Conservation (phyloP, 2,797 vertebrate species). For the Monodelphis domestica region DNA sequence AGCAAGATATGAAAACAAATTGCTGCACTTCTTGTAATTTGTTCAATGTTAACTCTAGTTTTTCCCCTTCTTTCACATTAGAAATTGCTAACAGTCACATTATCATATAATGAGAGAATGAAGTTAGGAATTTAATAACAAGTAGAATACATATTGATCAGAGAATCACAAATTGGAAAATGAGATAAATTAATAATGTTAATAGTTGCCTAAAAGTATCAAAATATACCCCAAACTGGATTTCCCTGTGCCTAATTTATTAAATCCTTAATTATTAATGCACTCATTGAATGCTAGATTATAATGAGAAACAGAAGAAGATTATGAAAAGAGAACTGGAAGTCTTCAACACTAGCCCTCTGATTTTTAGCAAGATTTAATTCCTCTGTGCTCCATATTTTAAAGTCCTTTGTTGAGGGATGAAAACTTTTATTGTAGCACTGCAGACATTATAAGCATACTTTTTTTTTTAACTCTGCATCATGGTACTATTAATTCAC, state of each 20-base stretch:
- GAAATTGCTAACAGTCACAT: background rate
- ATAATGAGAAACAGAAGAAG: constrained; percentile 29
- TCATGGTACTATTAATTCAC: constrained; percentile 79
- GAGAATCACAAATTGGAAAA: background rate
- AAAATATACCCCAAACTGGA: background rate
- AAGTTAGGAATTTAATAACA: background rate
- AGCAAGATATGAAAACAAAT: background rate
- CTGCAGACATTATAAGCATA: constrained; percentile 59
- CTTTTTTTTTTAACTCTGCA: constrained; percentile 79
- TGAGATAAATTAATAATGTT: background rate
- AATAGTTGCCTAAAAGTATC: constrained; percentile 19
- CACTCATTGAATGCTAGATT: constrained; percentile 23
- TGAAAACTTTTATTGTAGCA: constrained; percentile 40
- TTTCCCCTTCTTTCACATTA: background rate
- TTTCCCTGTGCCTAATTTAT: background rate
- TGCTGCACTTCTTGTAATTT: constrained; percentile 13
- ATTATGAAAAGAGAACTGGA: constrained; percentile 23
- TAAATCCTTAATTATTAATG: background rate
- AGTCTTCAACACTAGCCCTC: constrained; percentile 9
- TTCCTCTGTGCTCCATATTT: constrained; percentile 55
- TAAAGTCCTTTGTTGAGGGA: constrained; percentile 46
- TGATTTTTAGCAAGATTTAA: constrained; percentile 40
- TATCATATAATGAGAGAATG: background rate
- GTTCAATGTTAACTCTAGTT: background rate
- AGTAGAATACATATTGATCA: background rate